Conservation (phyloP, 2,113 vertebrate species). For the Hippoglossus stenolepis region DNA sequence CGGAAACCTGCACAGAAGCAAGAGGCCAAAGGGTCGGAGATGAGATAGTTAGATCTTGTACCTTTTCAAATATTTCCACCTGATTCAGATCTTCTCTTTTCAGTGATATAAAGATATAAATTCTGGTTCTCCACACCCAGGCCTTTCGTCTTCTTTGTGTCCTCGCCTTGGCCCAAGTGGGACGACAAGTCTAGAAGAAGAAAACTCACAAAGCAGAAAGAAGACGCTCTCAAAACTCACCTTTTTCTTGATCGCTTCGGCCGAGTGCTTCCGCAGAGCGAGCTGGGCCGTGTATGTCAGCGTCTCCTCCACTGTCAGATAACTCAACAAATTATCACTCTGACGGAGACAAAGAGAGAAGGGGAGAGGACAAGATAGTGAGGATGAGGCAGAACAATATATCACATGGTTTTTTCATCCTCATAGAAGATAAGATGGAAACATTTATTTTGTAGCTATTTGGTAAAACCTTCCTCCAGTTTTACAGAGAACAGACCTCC, state of each 20-base stretch:
- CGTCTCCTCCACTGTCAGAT: conserved; percentile 92
- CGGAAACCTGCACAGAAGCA: conserved; percentile 83
- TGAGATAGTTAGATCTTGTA: background rate
- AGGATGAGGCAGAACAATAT: background rate
- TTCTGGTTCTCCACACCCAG: no score
- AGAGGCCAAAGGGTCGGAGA: conserved; percentile 35
- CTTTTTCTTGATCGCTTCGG: conserved; percentile 84
- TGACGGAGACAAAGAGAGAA: conserved; percentile 57
- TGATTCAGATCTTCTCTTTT: background rate
- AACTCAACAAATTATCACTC: conserved; percentile 91
- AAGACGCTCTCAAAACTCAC: conserved; percentile 63
- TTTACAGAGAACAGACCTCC: no score
- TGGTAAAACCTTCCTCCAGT: no score
- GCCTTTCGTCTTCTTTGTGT: no score
- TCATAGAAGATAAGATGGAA: background rate
- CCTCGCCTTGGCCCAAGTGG: no score
- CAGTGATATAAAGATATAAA: background rate
- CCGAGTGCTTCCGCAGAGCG: conserved; percentile 82
- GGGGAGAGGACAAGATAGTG: background rate
- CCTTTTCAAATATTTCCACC: background rate
- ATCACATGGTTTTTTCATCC: background rate
- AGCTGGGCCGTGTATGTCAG: conserved; percentile 91
- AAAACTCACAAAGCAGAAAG: background rate
- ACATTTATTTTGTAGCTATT: no score
- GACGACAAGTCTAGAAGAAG: background rate